These are phyloP conservation scores for Stegana nigrithorax DNA, from an alignment of 2,888 invertebrate species.

Conservation along the genomic window DNA sequence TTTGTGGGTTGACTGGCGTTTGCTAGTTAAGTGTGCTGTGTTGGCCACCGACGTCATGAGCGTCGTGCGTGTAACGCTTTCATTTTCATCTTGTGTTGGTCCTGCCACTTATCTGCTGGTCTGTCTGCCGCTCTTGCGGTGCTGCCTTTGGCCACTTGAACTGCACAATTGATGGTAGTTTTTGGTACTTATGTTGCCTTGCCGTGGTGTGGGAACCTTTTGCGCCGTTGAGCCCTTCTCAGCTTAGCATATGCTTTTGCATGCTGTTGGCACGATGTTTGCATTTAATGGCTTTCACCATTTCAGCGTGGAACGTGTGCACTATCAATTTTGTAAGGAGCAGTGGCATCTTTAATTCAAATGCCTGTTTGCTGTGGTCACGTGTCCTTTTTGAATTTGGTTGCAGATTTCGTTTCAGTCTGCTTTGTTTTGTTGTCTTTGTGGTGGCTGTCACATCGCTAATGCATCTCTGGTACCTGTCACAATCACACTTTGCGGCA, in stretches of 20 bases:
- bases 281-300: slow-evolving; percentile 41
- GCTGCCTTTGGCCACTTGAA: slow-evolving; percentile 46
- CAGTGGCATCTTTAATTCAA: slow-evolving; percentile 50
- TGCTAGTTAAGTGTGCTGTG: neutral
- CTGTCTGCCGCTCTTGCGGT: neutral
- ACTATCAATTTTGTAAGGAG: slow-evolving; percentile 50
- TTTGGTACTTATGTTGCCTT: slow-evolving; percentile 25
- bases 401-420: too few species aligned
- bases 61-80: slow-evolving; percentile 51
- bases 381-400: too few species aligned
- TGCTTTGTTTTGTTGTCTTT: neutral
- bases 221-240: slow-evolving; percentile 43
- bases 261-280: slow-evolving; percentile 17
- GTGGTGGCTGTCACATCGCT: slow-evolving; percentile 19
- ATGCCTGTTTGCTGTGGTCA: slow-evolving; percentile 58
- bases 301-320: slow-evolving; percentile 34
- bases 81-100: slow-evolving; percentile 53
- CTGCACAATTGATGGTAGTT: slow-evolving; percentile 44
- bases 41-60: neutral
- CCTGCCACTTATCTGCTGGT: slow-evolving; percentile 50
- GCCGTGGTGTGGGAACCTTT: slow-evolving; percentile 41
- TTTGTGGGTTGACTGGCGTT: neutral
- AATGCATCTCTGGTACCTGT: slow-evolving; percentile 50
- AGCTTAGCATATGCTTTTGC: slow-evolving; percentile 55
- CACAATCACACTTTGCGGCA: slow-evolving; percentile 63